Percentiles rank a stretch among this genome's conserved stretches.
These are phyloP conservation scores for Jordanella pulchra DNA, from an alignment of 2,797 vertebrate genomes.

Conservation along the genomic window DNA sequence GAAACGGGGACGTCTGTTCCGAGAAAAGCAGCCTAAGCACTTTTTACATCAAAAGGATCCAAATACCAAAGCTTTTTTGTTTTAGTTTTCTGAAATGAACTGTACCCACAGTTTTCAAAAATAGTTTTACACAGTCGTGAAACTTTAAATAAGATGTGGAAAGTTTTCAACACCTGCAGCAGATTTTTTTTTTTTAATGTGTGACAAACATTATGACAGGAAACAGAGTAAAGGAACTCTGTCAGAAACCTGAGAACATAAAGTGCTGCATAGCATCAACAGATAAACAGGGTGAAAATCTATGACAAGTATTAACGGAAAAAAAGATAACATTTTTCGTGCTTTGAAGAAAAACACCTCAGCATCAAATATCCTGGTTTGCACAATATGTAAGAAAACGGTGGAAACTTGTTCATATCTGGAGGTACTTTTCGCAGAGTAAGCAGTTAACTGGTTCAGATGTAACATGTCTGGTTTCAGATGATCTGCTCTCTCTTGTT, in stretches of 20 bases:
- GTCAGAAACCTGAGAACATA: background rate
- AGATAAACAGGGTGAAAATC: constrained; percentile 4
- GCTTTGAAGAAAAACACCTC: background rate
- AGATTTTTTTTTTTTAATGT: constrained; percentile 13
- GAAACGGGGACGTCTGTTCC: constrained; percentile 35
- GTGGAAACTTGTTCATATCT: constrained; percentile 32
- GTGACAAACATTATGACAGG: constrained; percentile 41
- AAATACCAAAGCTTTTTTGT: background rate
- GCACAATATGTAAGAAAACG: constrained; percentile 9
- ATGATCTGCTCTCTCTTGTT: constrained; percentile 7
- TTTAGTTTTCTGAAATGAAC: background rate
- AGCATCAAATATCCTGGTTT: background rate
- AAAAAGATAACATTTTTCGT: background rate
- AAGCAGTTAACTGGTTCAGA: background rate
- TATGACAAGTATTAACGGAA: constrained; percentile 1
- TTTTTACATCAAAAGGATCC: background rate
- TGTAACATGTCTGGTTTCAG: background rate
- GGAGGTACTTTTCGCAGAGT: constrained; percentile 4
- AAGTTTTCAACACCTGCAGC: constrained; percentile 6
- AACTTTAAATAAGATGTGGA: background rate
- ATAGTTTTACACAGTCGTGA: background rate
- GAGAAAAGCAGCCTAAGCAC: constrained; percentile 13
- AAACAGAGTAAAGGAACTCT: constrained; percentile 33
- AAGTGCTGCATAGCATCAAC: background rate
- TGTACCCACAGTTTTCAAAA: background rate